Conservation (phyloP, 2,888 invertebrate genomes). For the Epistrophella euchroma region DNA sequence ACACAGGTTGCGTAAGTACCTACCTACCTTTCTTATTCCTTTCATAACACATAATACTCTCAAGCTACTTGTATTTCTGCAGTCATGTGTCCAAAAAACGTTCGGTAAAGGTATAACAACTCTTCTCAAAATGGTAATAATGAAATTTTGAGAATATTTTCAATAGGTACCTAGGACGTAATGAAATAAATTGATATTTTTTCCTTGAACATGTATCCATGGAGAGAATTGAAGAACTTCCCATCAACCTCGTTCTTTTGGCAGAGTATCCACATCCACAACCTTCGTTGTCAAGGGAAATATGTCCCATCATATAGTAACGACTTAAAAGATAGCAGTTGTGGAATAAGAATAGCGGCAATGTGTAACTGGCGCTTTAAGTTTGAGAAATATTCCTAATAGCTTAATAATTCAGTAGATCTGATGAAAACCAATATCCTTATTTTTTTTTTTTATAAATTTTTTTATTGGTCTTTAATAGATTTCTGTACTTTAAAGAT, state of each 20-base stretch:
- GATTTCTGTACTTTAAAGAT: no score
- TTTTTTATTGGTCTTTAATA: no score
- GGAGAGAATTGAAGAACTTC: constrained; percentile 39
- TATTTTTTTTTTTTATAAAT: no score
- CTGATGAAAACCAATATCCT: no score
- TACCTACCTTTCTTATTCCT: constrained; percentile 11
- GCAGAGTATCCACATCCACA: neutral
- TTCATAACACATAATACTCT: neutral
- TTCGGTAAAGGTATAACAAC: neutral
- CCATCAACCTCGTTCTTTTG: neutral
- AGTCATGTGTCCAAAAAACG: constrained; percentile 47
- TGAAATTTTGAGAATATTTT: constrained; percentile 66
- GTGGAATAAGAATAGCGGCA: neutral
- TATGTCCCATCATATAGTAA: neutral
- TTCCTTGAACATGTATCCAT: constrained; percentile 50
- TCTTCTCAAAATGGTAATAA: constrained; percentile 47
- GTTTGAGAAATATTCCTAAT: no score
- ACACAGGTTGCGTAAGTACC: constrained; percentile 64
- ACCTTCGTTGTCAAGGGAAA: constrained; percentile 1
- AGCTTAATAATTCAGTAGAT: no score
- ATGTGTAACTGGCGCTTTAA: no score
- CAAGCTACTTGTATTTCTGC: neutral
- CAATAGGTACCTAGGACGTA: constrained; percentile 42
- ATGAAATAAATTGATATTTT: constrained; percentile 76
- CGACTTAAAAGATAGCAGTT: neutral